Evolutionary conservation across 64 coral and sea anemone species (phyloP).

Genomic region (Montipora sp.): DNA sequence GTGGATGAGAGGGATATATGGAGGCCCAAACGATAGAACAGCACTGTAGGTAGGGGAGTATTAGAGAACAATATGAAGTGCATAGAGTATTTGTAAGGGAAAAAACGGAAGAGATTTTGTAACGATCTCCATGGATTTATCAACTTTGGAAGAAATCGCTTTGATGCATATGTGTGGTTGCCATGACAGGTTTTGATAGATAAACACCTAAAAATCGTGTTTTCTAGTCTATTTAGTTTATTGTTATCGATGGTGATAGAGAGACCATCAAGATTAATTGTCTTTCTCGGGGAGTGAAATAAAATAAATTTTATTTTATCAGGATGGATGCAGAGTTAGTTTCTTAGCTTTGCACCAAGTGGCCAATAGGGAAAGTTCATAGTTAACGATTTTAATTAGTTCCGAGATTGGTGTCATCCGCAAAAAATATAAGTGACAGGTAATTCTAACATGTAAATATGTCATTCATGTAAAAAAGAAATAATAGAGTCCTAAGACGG

Average conservation of each 20-base stretch:
- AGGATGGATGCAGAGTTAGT: conserved; percentile 14
- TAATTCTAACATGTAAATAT: conserved; percentile 9
- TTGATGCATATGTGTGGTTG: neutral
- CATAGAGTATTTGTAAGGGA: too few relatives aligned
- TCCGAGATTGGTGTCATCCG: conserved; percentile 20
- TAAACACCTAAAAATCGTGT: conserved; percentile 47
- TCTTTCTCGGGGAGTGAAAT: conserved; percentile 54
- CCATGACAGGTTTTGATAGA: conserved; percentile 55
- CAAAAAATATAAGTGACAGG: conserved; percentile 27
- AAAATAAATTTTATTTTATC: conserved; percentile 42
- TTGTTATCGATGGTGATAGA: conserved; percentile 42
- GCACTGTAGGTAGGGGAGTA: too few relatives aligned
- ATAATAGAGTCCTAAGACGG: too few relatives aligned
- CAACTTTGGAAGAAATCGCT: conserved; percentile 18
- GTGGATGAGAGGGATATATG: too few relatives aligned
- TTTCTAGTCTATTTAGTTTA: conserved; percentile 4
- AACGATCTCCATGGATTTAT: too few relatives aligned
- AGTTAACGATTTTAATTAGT: conserved; percentile 9
- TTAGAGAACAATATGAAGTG: too few relatives aligned
- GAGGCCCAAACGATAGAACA: too few relatives aligned
- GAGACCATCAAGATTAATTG: conserved; percentile 28
- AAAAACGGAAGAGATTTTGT: too few relatives aligned
- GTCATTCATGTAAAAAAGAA: too few relatives aligned
- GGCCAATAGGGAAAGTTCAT: neutral
- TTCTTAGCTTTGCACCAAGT: conserved; percentile 33